A percentile compares a stretch with the other conserved stretches of the same genome.
These are phyloP conservation scores for Nomia melanderi DNA, from an alignment of 1,140 invertebrate species.

Conservation along the genomic window DNA sequence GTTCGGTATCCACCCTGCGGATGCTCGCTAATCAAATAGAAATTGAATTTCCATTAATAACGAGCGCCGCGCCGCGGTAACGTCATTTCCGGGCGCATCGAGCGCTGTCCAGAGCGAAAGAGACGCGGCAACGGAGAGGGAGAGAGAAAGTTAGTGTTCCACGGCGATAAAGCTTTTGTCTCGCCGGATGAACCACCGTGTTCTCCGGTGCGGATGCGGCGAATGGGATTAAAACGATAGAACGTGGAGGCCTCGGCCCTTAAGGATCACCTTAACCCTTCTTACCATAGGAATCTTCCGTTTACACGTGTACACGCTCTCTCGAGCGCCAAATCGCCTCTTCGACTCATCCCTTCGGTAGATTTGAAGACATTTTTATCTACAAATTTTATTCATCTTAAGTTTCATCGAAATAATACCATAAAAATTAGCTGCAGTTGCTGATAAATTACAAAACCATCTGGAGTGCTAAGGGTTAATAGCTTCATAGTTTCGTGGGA, in stretches of 20 bases:
- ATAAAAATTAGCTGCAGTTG: too few relatives aligned
- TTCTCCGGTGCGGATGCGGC: conserved; percentile 24
- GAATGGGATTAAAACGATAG: conserved; percentile 45
- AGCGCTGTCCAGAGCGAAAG: too few relatives aligned
- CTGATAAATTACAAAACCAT: too few relatives aligned
- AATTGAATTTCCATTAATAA: conserved; percentile 65
- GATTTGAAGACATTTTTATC: too few relatives aligned
- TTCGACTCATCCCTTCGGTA: too few relatives aligned
- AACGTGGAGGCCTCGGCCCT: conserved; percentile 4
- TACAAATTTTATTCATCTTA: too few relatives aligned
- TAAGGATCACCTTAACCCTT: conserved; percentile 24
- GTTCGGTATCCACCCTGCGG: conserved; percentile 31
- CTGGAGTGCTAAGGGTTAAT: too few relatives aligned
- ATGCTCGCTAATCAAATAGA: conserved; percentile 60
- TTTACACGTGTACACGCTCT: conserved; percentile 10
- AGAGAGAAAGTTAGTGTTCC: not conserved
- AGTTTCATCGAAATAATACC: too few relatives aligned
- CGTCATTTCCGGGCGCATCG: conserved; percentile 50
- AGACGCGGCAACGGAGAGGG: not conserved
- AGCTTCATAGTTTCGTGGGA: too few relatives aligned
- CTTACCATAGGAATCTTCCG: conserved; percentile 4
- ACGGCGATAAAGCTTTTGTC: conserved; percentile 39
- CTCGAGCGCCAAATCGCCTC: too few relatives aligned
- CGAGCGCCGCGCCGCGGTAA: conserved; percentile 53
- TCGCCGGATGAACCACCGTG: conserved; percentile 14